Evolutionary conservation across 2,888 invertebrate genomes (phyloP), one percentile per base, ranked within the genome.

Genomic region (Octodonta nipae): DNA sequence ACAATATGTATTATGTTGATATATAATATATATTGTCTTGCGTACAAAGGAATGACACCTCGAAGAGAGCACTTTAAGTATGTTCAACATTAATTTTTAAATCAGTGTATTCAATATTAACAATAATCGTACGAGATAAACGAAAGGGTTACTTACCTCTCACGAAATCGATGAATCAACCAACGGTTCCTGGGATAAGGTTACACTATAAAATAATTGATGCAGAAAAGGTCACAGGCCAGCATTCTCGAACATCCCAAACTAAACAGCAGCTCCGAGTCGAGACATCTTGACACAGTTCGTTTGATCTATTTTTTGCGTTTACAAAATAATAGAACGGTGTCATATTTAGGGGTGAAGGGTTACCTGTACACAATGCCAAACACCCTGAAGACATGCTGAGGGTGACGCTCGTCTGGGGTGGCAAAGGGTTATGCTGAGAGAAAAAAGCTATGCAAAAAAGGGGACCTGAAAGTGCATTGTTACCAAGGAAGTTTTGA

Each of bases 311-410:
- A 56, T 55, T 60, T 60, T 57, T 58, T 55, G 56, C 50, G 51
- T 47, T 47, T 38, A 44, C 46, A 54, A 57, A n/a, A 56, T 57
- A 61, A 61, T 57, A 51, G 56, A 46, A 51, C 55, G 62, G 62
- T 62, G 62, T 62, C 62, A 58, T 56, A 60, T 62, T 62, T 55
- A 56, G 53, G 57, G 60, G 57, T 54, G 36, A 55, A 58, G 58
- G 60, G 61, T 40, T 62, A 58, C 54, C 52, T 50, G 54, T 45
- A 48, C 44, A 59, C 57, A 60, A 61, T 56, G 54, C 22, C 30
- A n/a, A 61, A 60, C 58, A 61, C 58, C 58, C 60, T 56, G 61
- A 60, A 61, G 61, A 61, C 60, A 58, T 49, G 47, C 52, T 54
- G 50, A 48, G 60, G 62, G 59, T 60, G 55, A 54, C 55, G 54